A percentile compares a stretch with the other conserved stretches of the same genome.
Conservation (phyloP, 2,888 invertebrate genomes). For the Aleiodes testaceus region DNA sequence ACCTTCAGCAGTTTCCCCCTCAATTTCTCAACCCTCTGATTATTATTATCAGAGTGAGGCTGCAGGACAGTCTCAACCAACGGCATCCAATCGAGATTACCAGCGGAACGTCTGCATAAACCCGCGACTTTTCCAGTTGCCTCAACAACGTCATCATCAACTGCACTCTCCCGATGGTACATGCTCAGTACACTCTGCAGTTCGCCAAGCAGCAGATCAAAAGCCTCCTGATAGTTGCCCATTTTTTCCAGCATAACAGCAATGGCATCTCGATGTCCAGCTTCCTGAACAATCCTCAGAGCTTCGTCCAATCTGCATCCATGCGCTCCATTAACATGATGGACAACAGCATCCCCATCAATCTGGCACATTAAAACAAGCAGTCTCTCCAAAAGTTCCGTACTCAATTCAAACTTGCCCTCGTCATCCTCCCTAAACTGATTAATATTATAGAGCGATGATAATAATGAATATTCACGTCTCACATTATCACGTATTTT, state of each 20-base stretch:
- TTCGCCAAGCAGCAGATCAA: constrained; percentile 77
- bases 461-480: constrained; percentile 62
- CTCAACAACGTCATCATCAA: constrained; percentile 60
- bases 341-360: constrained; percentile 65
- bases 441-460: constrained; percentile 61
- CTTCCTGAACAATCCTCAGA: constrained; percentile 78
- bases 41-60: constrained; percentile 59
- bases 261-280: constrained; percentile 79
- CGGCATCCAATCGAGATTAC: constrained; percentile 70
- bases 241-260: constrained; percentile 84
- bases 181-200: constrained; percentile 65
- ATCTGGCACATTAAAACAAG: constrained; percentile 69
- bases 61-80: constrained; percentile 66
- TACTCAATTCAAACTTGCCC: constrained; percentile 62
- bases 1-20: constrained; percentile 67
- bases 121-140: constrained; percentile 64
- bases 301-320: constrained; percentile 80
- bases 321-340: constrained; percentile 64
- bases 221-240: constrained; percentile 83
- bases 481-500: constrained; percentile 62
- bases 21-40: constrained; percentile 61
- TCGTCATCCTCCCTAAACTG: constrained; percentile 61
- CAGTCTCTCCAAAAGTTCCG: constrained; percentile 66
- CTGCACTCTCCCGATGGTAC: constrained; percentile 54
- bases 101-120: constrained; percentile 68